Evolutionary conservation across 2,888 invertebrate species (phyloP), one percentile per base, ranked within the genome.

Genomic region (Cabera pusaria): DNA sequence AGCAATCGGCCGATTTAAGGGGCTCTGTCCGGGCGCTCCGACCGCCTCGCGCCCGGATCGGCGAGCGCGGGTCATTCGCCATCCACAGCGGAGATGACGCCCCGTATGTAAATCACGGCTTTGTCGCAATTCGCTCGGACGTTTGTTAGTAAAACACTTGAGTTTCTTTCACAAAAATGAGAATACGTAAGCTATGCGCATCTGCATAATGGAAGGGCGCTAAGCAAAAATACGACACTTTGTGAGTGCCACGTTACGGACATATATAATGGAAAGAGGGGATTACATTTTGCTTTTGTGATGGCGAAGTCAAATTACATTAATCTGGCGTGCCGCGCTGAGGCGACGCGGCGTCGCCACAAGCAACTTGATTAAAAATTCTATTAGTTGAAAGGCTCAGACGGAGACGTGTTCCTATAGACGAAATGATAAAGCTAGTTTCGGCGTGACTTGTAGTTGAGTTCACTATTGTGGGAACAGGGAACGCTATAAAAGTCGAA

Each of bases 271-370:
- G 78, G 76, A 80, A 69, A 75, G 73, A 75, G 76, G 78, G 84
- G 79, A 85, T 86, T 85, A 85, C 85, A 87, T 87, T 87, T 87
- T 87, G 86, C 87, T 77, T 87, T 87, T 87, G 86, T 87, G 84
- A 86, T 73, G 76, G 74, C 82, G 76, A 77, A 75, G 79, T 84
- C 83, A 83, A 86, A 87, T 88, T 86, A 85, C 86, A 88, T 88
- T 87, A 87, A 85, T 85, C 83, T 78, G 82, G 78, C 76, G 80
- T 36, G 31, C 38, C 45, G 37, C 31, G 31, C 31, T 40, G 37
- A 37, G 38, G 74, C 71, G 65, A 69, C 52, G 64, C 68, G 67
- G 64, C 74, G 73, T 67, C 72, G 71, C 73, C 82, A 71, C 83
- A 77, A 81, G 70, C 78, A 77, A 85, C 84, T 81, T 87, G 85